These are phyloP conservation scores for Litocranius walleri DNA, from an alignment of 2,113 vertebrate genomes.

Conservation along the genomic window DNA sequence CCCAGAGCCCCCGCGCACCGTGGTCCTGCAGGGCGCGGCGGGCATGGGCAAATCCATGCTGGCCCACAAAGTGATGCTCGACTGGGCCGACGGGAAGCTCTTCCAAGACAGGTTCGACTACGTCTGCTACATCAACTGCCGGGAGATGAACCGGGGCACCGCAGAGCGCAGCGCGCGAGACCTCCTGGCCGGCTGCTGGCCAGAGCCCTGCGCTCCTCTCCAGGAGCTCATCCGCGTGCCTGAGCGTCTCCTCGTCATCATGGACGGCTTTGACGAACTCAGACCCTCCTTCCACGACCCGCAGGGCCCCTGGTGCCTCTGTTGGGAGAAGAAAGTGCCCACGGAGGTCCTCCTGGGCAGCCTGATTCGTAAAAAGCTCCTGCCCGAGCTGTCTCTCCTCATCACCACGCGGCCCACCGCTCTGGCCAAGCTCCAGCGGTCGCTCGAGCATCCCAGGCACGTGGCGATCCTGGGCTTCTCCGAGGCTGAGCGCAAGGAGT, in stretches of 20 bases:
- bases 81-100: slow-evolving; percentile 81
- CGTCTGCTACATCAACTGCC: slow-evolving; percentile 72
- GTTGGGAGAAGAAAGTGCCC: slow-evolving; percentile 40
- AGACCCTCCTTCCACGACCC: slow-evolving; percentile 26
- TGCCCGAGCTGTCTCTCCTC: slow-evolving; percentile 51
- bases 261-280: slow-evolving; percentile 75
- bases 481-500: neutral
- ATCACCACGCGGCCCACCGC: slow-evolving; percentile 68
- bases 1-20: slow-evolving; percentile 65
- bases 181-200: slow-evolving; percentile 54
- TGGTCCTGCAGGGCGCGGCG: slow-evolving; percentile 80
- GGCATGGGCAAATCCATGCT: slow-evolving; percentile 84
- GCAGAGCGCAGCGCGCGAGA: slow-evolving; percentile 6
- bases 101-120: slow-evolving; percentile 75
- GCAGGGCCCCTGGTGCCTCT: neutral
- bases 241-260: slow-evolving; percentile 63
- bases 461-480: slow-evolving; percentile 69
- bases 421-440: slow-evolving; percentile 1
- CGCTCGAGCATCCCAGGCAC: slow-evolving; percentile 41
- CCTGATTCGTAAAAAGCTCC: slow-evolving; percentile 57
- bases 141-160: slow-evolving; percentile 42
- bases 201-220: neutral
- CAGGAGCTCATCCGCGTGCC: slow-evolving; percentile 4
- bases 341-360: neutral
- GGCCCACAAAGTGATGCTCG: slow-evolving; percentile 80